Percentiles rank a stretch among this genome's conserved stretches.
phyloP scores from a whole-genome alignment of 2,113 vertebrate genomes.

The Ornithorhynchus anatinus region DNA sequence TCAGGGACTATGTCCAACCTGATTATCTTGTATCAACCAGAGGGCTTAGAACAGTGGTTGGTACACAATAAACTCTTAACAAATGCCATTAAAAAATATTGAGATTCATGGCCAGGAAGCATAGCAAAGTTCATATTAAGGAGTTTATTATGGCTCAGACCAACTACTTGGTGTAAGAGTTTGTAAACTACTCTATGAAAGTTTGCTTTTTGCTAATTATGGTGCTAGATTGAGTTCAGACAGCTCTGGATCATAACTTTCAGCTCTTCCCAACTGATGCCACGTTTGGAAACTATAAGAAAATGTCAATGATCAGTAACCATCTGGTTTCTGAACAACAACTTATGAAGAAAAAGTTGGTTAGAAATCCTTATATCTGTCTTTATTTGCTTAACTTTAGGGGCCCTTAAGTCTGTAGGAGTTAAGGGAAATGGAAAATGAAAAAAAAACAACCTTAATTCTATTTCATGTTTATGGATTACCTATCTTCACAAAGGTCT shows the following conservation, averaged over 20 bases:
- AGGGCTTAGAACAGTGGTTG: too few relatives aligned
- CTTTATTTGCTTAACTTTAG: not conserved
- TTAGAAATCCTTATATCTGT: not conserved
- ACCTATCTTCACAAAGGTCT: not conserved
- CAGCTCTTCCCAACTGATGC: constrained; percentile 12
- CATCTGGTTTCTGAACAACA: constrained; percentile 66
- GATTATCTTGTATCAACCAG: too few relatives aligned
- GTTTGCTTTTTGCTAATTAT: constrained; percentile 54
- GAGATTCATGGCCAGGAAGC: constrained; percentile 53
- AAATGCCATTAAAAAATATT: constrained; percentile 11
- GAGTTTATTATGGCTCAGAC: constrained; percentile 12
- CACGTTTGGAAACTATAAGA: constrained; percentile 67
- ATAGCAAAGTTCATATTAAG: constrained; percentile 7
- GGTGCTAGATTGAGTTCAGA: constrained; percentile 44
- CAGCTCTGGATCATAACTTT: constrained; percentile 40
- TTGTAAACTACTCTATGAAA: constrained; percentile 52
- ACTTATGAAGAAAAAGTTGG: constrained; percentile 37
- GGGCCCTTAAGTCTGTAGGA: not conserved
- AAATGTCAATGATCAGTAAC: constrained; percentile 58
- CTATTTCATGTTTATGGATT: not conserved
- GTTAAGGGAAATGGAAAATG: not conserved
- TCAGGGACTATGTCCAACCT: too few relatives aligned
- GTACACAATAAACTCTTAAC: too few relatives aligned
- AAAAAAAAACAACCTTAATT: not conserved
- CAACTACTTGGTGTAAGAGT: not conserved